Conservation (phyloP, 2,113 vertebrate genomes). For the Castor canadensis region DNA sequence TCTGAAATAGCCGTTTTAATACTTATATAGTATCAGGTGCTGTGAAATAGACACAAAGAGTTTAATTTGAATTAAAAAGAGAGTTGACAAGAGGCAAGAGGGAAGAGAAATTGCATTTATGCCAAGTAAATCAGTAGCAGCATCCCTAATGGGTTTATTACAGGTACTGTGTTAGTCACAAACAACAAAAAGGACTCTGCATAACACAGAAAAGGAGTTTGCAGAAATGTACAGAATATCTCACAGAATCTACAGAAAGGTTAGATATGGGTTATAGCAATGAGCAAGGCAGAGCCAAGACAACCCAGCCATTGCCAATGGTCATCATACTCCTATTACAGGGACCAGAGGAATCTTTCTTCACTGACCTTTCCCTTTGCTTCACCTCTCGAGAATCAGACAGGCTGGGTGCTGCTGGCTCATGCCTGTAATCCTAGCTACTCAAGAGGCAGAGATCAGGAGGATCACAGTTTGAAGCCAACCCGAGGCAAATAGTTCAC, state of each 20-base stretch:
- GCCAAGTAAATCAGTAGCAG: slow-evolving; percentile 21
- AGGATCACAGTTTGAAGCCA: too few species aligned
- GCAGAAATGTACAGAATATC: neutral
- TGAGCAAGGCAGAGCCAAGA: neutral
- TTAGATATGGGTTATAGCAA: neutral
- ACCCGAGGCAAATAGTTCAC: too few species aligned
- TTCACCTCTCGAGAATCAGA: neutral
- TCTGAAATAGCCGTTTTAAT: neutral
- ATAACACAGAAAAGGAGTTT: neutral
- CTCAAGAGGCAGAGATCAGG: too few species aligned
- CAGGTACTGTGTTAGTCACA: neutral
- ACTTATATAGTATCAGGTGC: neutral
- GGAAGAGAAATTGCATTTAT: slow-evolving; percentile 14
- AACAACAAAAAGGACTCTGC: neutral
- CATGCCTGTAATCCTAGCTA: too few species aligned
- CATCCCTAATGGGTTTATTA: slow-evolving; percentile 33
- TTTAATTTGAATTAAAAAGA: slow-evolving; percentile 43
- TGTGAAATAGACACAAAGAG: neutral
- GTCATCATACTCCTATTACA: neutral
- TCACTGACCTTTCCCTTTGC: neutral
- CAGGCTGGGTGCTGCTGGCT: too few species aligned
- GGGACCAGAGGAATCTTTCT: neutral
- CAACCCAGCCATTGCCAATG: neutral
- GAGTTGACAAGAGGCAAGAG: slow-evolving; percentile 16
- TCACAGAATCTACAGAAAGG: neutral